Evolutionary conservation across 2,888 invertebrate species (phyloP).

Genomic region (Odontomyia ornata): DNA sequence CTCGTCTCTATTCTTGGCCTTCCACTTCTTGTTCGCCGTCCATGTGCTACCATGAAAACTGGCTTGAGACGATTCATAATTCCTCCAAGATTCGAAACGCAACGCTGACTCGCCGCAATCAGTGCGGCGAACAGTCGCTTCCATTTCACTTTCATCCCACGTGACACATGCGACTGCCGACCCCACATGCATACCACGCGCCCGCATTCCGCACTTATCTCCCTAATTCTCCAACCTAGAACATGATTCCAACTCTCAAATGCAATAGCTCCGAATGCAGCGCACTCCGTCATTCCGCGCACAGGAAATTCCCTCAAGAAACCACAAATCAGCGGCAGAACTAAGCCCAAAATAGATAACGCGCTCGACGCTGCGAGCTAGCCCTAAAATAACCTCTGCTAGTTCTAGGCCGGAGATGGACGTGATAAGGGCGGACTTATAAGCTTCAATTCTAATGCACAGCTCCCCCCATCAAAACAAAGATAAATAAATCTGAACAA

Average conservation of each 20-base stretch:
- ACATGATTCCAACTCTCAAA: not conserved
- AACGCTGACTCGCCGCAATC: not conserved
- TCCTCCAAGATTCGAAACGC: not conserved
- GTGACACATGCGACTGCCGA: no score
- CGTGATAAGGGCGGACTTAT: constrained; percentile 7
- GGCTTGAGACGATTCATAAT: constrained; percentile 1
- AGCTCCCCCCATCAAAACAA: not conserved
- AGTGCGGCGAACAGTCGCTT: no score
- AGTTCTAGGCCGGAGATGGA: constrained; percentile 19
- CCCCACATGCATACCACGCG: no score
- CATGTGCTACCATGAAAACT: constrained; percentile 1
- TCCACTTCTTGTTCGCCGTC: constrained; percentile 4
- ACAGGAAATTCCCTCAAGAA: not conserved
- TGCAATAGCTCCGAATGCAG: not conserved
- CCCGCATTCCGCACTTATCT: no score
- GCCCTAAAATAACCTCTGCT: not conserved
- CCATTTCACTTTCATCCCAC: no score
- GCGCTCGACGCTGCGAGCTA: not conserved
- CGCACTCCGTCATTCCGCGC: not conserved
- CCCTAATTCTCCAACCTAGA: no score
- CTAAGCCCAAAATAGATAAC: not conserved
- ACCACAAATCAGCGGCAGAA: not conserved
- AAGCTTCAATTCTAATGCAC: not conserved
- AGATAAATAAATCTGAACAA: not conserved
- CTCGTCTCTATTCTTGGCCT: constrained; percentile 31